Evolutionary conservation across 35 echinoderm and acorn worm genomes (phyloP), one percentile per base, ranked within the genome.

Genomic region (Heliocidaris erythrogramma): DNA sequence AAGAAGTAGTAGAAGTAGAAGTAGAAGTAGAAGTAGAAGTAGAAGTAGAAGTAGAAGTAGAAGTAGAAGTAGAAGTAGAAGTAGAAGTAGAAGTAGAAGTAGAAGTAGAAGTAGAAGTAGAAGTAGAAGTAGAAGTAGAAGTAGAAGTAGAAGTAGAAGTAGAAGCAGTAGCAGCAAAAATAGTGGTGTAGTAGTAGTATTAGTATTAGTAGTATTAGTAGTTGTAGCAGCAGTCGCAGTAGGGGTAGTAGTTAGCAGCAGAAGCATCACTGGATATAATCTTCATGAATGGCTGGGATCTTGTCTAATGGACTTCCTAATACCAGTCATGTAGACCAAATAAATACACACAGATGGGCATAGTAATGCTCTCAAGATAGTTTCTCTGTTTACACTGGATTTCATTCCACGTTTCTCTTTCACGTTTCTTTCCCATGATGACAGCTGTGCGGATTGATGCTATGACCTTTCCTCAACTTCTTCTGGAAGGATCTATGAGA

Each of bases 301-400:
- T 78, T 78, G 65, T 78, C 65, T 78, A 78, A 78, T 78, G 65
- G 65, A 78, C 65, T 78, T 78, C 65, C 65, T 78, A 78, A 78
- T 78, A 78, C 65, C 21, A 78, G 27, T 27, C 21, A 78, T 78
- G 65, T 78, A 78, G 65, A 78, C 65, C 65, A 78, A 78, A 78
- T 78, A 78, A 78, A 78, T 78, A 78, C 65, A 78, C 65, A 78
- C 65, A 78, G 65, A 78, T 78, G 65, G 65, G 65, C 65, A 78
- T 78, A 27, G 7, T 24, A 27, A 27, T 27, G 21, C 65, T 78
- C 65, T 24, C 65, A 27, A n/a, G 65, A 78, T n/a, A n/a, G 65
- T n/a, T n/a, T 18, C 65, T 0, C 21, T 78, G 65, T 78, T 78
- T 78, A 78, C 27, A 78, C 65, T 78, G 21, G 65, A 78, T 78